phyloP scores from a whole-genome alignment of 2,113 vertebrate species.

The Strix uralensis region DNA sequence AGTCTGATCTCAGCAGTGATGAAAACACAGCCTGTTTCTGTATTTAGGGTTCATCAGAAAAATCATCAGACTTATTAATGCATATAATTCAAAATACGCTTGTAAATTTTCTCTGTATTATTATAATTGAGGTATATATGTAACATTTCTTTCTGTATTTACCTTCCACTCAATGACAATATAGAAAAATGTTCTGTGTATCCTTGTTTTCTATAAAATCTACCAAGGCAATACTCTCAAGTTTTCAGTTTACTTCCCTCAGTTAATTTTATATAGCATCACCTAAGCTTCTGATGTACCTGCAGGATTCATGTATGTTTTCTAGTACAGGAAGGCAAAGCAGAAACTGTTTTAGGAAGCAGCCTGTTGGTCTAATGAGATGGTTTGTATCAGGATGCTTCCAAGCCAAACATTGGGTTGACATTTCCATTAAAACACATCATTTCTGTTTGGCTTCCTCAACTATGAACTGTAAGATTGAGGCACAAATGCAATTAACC shows the following conservation, averaged over 20 bases:
- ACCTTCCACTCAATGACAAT: not conserved
- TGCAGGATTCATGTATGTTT: not conserved
- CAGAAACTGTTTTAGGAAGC: not conserved
- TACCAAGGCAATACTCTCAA: accelerated
- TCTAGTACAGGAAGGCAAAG: not conserved
- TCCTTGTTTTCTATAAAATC: not conserved
- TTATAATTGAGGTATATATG: not conserved
- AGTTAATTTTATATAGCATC: not conserved
- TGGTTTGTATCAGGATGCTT: not conserved
- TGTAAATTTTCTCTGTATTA: not conserved
- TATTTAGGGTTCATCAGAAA: slow-evolving; percentile 43
- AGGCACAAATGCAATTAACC: not conserved
- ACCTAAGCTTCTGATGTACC: not conserved
- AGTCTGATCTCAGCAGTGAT: slow-evolving; percentile 14
- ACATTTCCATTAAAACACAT: not conserved
- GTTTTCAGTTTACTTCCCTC: not conserved
- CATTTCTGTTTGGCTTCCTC: not conserved
- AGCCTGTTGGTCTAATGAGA: not conserved
- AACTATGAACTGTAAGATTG: not conserved
- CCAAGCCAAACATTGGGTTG: not conserved
- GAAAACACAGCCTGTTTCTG: slow-evolving; percentile 6
- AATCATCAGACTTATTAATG: not conserved
- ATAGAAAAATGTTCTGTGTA: not conserved
- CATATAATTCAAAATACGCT: not conserved
- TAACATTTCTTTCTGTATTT: not conserved